A percentile compares a stretch with the other conserved stretches of the same genome.
Conservation (phyloP, 2,797 vertebrate species). For the Erithacus rubecula region DNA sequence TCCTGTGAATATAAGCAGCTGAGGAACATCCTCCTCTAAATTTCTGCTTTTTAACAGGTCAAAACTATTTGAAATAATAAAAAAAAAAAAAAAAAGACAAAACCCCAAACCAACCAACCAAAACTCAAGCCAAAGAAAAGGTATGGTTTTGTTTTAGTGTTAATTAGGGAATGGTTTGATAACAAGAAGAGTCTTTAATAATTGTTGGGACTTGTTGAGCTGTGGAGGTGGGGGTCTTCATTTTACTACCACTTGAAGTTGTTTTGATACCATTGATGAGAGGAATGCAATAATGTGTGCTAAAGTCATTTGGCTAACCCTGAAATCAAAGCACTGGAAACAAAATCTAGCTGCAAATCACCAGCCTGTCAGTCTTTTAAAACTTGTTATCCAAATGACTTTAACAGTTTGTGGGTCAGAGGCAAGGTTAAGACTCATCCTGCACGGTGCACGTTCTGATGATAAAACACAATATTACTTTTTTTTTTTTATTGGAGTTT, state of each 20-base stretch:
- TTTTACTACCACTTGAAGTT: conserved; percentile 29
- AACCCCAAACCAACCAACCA: rapidly evolving
- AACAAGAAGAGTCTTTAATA: not conserved
- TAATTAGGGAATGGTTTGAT: not conserved
- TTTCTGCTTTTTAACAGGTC: not conserved
- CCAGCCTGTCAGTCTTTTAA: conserved; percentile 58
- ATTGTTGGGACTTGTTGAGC: not conserved
- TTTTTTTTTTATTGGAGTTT: conserved; percentile 15
- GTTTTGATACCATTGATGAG: conserved; percentile 49
- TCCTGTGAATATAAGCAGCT: not conserved
- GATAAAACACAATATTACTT: conserved; percentile 41
- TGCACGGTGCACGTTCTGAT: conserved; percentile 23
- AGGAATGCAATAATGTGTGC: conserved; percentile 49
- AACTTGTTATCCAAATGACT: conserved; percentile 68
- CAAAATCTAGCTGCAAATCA: conserved; percentile 69
- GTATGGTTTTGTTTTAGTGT: not conserved
- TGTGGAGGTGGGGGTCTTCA: not conserved
- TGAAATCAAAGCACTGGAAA: conserved; percentile 64
- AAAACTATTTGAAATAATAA: not conserved
- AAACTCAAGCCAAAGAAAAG: not conserved
- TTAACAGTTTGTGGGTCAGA: conserved; percentile 69
- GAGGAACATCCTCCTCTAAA: not conserved
- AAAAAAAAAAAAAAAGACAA: not conserved
- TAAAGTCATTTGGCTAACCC: conserved; percentile 69
- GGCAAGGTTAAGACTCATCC: conserved; percentile 58